Conservation (phyloP, 2,113 vertebrate genomes). For the Colistium nudipinnis region DNA sequence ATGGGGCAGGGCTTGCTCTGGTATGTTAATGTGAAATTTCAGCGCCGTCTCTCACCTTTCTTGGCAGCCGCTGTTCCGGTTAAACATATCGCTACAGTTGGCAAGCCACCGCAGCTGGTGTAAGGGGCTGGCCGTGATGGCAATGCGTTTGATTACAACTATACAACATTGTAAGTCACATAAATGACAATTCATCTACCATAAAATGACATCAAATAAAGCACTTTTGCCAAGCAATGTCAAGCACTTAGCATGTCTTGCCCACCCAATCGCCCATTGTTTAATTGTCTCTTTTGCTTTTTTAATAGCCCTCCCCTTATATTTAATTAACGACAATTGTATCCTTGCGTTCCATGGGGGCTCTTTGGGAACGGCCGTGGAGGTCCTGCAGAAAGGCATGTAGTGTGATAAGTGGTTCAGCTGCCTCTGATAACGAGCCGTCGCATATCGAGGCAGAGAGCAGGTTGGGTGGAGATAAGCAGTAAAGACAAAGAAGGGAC, state of each 20-base stretch:
- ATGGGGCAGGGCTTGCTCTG: conserved; percentile 21
- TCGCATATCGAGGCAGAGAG: conserved; percentile 16
- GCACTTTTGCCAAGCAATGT: no score
- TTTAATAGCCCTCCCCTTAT: neutral
- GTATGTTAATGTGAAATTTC: conserved; percentile 51
- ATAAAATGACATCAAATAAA: neutral
- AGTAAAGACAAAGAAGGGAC: conserved; percentile 20
- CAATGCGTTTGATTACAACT: conserved; percentile 50
- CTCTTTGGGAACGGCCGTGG: conserved; percentile 4
- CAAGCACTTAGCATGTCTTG: no score
- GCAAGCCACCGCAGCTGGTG: conserved; percentile 53
- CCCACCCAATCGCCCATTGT: neutral
- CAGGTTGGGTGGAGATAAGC: conserved; percentile 16
- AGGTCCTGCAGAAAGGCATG: conserved; percentile 31
- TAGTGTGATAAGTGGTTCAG: conserved; percentile 40
- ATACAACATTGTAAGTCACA: neutral
- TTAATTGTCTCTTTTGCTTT: no score
- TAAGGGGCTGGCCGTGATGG: conserved; percentile 40
- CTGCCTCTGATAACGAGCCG: conserved; percentile 52
- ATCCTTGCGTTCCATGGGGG: neutral
- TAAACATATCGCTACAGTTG: conserved; percentile 76
- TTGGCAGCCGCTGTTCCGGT: conserved; percentile 45
- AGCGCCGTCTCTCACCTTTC: conserved; percentile 44
- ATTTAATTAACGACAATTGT: neutral
- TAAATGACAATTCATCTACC: neutral